phyloP scores from a whole-genome alignment of 2,113 vertebrate genomes.

The Equus quagga region DNA sequence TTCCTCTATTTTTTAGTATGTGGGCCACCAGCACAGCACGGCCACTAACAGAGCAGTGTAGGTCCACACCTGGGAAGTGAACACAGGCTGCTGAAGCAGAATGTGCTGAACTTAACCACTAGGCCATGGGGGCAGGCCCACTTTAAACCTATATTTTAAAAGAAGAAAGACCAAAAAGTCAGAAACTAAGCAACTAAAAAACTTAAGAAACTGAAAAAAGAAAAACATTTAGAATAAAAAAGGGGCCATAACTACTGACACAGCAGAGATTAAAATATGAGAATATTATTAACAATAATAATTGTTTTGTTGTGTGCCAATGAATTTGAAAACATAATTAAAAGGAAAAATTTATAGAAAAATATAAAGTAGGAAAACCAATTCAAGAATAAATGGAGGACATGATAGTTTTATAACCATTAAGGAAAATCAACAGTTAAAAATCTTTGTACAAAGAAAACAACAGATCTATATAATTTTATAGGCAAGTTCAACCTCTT shows the following conservation, averaged over 20 bases:
- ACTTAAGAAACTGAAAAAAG: not conserved
- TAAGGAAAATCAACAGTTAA: not conserved
- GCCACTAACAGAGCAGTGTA: too few species aligned
- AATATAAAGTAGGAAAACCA: not conserved
- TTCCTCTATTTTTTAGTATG: too few species aligned
- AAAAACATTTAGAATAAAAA: not conserved
- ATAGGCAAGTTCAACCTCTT: not conserved
- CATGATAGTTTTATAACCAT: not conserved
- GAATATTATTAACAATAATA: not conserved
- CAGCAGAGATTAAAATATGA: not conserved
- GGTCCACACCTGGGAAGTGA: too few species aligned
- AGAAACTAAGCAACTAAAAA: constrained; percentile 1
- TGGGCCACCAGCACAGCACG: too few species aligned
- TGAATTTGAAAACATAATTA: not conserved
- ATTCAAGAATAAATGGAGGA: not conserved
- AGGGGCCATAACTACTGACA: not conserved
- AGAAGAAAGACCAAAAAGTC: not conserved
- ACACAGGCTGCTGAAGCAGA: too few species aligned
- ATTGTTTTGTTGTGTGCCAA: not conserved
- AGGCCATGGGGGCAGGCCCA: too few species aligned
- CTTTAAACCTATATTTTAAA: not conserved
- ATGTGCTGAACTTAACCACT: too few species aligned
- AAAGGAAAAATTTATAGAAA: not conserved
- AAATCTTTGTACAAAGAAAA: not conserved
- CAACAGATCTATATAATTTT: not conserved